Conservation (phyloP, 2,888 invertebrate species). For the Prosapia bicincta region DNA sequence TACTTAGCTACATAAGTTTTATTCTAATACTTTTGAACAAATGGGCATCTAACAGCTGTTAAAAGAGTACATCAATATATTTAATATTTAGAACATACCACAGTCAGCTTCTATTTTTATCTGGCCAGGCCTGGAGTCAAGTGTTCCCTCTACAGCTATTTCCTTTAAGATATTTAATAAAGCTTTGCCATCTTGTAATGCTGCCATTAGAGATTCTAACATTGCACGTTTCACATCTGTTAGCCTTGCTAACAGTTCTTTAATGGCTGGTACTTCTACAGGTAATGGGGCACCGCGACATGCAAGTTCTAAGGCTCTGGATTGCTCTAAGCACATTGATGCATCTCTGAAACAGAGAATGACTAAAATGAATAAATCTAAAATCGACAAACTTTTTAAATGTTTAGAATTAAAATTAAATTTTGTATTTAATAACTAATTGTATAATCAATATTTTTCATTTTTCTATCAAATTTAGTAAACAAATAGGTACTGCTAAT, state of each 20-base stretch:
- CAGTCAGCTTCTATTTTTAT: constrained; percentile 53
- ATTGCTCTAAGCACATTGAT: constrained; percentile 63
- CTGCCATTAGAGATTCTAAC: constrained; percentile 73
- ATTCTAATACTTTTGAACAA: too few relatives aligned
- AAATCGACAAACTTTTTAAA: background rate
- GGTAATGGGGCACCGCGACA: constrained; percentile 62
- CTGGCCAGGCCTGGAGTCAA: constrained; percentile 68
- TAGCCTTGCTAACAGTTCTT: constrained; percentile 63
- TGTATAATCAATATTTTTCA: too few relatives aligned
- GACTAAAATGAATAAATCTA: too few relatives aligned
- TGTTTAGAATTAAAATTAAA: background rate
- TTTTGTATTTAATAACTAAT: too few relatives aligned
- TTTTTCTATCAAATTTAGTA: too few relatives aligned
- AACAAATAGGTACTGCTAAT: too few relatives aligned
- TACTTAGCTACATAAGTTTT: too few relatives aligned
- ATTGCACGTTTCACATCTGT: constrained; percentile 68
- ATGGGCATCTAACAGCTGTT: too few relatives aligned
- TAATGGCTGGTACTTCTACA: constrained; percentile 67
- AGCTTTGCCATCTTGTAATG: constrained; percentile 73
- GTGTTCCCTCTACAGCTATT: constrained; percentile 67
- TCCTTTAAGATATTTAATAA: constrained; percentile 70
- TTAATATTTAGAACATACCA: constrained; percentile 43
- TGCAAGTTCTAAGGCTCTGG: constrained; percentile 64
- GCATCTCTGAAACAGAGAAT: constrained; percentile 51
- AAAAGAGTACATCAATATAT: background rate